Evolutionary conservation across 2,888 invertebrate species (phyloP).

Genomic region (Automeris io): DNA sequence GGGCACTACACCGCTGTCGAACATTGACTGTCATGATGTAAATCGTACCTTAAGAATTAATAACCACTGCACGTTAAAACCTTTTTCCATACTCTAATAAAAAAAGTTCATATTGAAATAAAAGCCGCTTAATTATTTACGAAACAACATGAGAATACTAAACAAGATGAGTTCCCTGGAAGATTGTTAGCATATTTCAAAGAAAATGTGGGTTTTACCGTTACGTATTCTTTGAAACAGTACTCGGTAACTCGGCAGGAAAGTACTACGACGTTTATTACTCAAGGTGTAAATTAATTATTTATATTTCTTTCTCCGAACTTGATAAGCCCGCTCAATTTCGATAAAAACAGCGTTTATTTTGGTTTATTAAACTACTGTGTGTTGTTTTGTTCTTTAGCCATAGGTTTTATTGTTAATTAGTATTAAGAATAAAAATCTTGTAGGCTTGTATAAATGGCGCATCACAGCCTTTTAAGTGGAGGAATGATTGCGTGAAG

Average conservation of each 20-base stretch:
- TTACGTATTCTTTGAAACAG: conserved; percentile 11
- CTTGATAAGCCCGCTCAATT: conserved; percentile 1
- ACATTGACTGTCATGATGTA: no score
- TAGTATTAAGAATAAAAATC: no score
- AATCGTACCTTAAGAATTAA: no score
- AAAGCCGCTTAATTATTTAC: neutral
- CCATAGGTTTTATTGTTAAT: no score
- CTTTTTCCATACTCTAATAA: no score
- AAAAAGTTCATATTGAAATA: neutral
- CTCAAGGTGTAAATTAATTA: conserved; percentile 20
- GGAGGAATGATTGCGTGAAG: no score
- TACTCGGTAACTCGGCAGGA: conserved; percentile 9
- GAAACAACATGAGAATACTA: neutral
- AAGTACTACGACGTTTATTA: conserved; percentile 16
- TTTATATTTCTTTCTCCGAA: conserved; percentile 8
- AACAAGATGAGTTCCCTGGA: neutral
- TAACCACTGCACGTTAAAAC: no score
- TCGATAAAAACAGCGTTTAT: conserved; percentile 6
- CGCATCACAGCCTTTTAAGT: no score
- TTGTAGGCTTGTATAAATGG: no score
- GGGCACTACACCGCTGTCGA: no score
- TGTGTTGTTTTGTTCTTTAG: no score
- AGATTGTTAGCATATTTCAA: conserved; percentile 4
- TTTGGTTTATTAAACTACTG: no score
- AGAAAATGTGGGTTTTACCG: conserved; percentile 10